These are phyloP conservation scores for Blastomussa wellsi DNA, from an alignment of 92 coral and sea anemone genomes.

Conservation along the genomic window DNA sequence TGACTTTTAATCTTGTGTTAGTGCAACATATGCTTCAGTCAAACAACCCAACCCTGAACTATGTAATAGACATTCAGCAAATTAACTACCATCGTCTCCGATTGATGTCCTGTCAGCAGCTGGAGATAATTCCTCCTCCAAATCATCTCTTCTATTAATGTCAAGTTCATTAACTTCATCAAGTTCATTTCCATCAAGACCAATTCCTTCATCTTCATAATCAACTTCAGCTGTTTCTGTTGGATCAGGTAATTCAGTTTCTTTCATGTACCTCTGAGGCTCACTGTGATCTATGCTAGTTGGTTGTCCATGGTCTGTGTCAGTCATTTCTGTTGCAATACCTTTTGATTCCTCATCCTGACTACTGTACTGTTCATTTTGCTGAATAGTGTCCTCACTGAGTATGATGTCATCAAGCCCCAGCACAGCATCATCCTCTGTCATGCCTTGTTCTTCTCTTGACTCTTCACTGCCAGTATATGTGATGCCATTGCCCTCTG, in stretches of 20 bases:
- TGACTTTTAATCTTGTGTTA: too few relatives aligned
- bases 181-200: conserved; percentile 30
- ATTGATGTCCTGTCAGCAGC: conserved; percentile 14
- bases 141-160: neutral
- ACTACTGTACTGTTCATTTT: neutral
- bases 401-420: conserved; percentile 37
- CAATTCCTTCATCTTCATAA: conserved; percentile 39
- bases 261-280: neutral
- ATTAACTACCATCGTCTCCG: conserved; percentile 17
- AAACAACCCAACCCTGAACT: too few relatives aligned
- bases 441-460: neutral
- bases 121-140: conserved; percentile 5
- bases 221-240: neutral
- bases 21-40: too few relatives aligned
- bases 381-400: conserved; percentile 16
- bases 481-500: neutral
- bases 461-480: conserved; percentile 11
- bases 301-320: conserved; percentile 12
- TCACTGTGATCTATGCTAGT: conserved; percentile 12
- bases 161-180: too few relatives aligned
- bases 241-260: conserved; percentile 1
- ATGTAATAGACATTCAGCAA: too few relatives aligned
- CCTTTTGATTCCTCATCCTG: neutral
- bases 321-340: neutral
- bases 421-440: neutral